A percentile compares a stretch with the other conserved stretches of the same genome.
phyloP scores from a whole-genome alignment of 2,888 invertebrate species.

The Phorcus lineatus region DNA sequence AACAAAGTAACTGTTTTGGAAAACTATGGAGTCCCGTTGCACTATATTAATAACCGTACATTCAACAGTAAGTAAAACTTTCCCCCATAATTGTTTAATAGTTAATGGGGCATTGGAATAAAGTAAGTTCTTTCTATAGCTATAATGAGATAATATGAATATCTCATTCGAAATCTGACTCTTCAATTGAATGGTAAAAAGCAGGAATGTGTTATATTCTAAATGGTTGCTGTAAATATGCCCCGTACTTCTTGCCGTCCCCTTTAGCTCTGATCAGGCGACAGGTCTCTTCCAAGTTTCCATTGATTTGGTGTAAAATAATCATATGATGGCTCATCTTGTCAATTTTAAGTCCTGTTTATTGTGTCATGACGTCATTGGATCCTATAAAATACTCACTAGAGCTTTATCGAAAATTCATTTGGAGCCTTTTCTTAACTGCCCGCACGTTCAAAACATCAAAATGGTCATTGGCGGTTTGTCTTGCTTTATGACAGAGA shows the following conservation, averaged over 20 bases:
- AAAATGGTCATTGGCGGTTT: background rate
- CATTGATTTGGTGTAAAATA: conserved; percentile 2
- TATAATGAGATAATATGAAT: no score
- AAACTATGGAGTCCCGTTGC: no score
- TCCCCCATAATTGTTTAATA: no score
- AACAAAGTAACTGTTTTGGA: no score
- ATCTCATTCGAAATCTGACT: no score
- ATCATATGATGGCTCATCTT: background rate
- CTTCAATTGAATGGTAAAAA: background rate
- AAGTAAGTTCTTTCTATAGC: no score
- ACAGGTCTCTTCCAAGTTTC: background rate
- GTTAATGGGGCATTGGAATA: no score
- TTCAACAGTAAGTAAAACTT: no score
- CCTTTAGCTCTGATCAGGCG: background rate
- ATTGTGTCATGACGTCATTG: background rate
- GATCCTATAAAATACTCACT: background rate
- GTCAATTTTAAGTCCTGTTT: background rate
- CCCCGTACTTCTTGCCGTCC: background rate
- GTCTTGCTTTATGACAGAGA: background rate
- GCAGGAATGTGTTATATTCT: background rate
- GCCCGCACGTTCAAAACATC: background rate
- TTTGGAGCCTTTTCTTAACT: background rate
- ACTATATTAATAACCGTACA: no score
- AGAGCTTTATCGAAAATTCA: background rate
- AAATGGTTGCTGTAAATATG: background rate